phyloP scores from a whole-genome alignment of 2,888 invertebrate genomes.

The Abrostola triplasia region DNA sequence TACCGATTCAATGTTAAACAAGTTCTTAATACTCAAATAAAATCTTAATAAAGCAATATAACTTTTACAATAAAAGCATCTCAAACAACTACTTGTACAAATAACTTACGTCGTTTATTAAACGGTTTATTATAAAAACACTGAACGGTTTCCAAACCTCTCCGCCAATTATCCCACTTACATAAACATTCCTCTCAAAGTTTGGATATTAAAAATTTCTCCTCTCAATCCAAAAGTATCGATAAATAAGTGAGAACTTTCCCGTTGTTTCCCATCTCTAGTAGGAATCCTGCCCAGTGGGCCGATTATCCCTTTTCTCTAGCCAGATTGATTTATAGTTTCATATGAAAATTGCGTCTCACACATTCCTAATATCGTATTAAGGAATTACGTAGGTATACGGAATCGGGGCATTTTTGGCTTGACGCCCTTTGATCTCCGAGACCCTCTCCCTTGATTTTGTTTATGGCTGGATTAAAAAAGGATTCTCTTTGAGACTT shows the following conservation, averaged over 20 bases:
- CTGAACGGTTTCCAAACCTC: conserved; percentile 14
- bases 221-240: conserved; percentile 39
- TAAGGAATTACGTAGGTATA: conserved; percentile 61
- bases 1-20: conserved; percentile 28
- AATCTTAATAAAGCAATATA: conserved; percentile 37
- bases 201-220: conserved; percentile 42
- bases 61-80: conserved; percentile 33
- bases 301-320: conserved; percentile 56
- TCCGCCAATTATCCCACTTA: conserved; percentile 35
- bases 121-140: conserved; percentile 18
- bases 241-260: conserved; percentile 38
- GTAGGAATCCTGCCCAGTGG: conserved; percentile 57
- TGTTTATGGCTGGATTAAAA: conserved; percentile 79
- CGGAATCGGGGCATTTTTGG: conserved; percentile 42
- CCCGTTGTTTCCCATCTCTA: conserved; percentile 38
- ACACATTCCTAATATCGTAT: conserved; percentile 68
- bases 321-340: conserved; percentile 76
- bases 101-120: conserved; percentile 45
- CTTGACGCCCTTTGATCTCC: conserved; percentile 66
- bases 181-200: conserved; percentile 36
- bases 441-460: conserved; percentile 62
- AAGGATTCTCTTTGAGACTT: conserved; percentile 66
- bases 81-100: conserved; percentile 21
- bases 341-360: conserved; percentile 73
- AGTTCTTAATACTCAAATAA: conserved; percentile 28